These are phyloP conservation scores for Archivesica marissinica DNA, from an alignment of 1,140 invertebrate genomes.

Conservation along the genomic window DNA sequence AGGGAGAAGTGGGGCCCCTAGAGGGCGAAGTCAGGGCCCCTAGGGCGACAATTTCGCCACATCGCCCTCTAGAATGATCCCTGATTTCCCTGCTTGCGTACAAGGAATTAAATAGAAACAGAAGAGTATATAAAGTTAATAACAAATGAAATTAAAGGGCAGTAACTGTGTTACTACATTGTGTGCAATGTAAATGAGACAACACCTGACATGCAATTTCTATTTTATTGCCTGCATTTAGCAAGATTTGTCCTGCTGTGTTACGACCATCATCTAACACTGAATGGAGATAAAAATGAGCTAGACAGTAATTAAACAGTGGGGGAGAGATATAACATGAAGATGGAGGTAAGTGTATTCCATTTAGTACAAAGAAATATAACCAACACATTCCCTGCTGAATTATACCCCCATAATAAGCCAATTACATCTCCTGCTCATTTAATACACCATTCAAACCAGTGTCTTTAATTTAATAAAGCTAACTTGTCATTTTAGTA, in stretches of 20 bases:
- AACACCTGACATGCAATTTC: constrained; percentile 33
- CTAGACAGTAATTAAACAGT: constrained; percentile 43
- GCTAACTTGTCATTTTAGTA: neutral
- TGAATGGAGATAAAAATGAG: constrained; percentile 28
- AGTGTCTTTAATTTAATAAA: no score
- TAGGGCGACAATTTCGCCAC: no score
- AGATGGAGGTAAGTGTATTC: constrained; percentile 9
- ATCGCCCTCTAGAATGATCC: no score
- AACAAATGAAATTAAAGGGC: constrained; percentile 47
- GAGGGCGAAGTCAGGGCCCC: no score
- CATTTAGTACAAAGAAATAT: constrained; percentile 15
- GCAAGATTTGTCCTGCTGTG: constrained; percentile 30
- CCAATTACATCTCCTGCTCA: constrained; percentile 4
- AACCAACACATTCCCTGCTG: neutral
- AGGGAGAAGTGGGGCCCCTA: no score
- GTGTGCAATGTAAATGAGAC: constrained; percentile 7
- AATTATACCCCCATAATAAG: neutral
- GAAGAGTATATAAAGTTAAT: no score
- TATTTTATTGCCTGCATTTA: constrained; percentile 30
- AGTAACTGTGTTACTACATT: constrained; percentile 19
- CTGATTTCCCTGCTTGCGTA: no score
- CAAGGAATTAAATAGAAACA: no score
- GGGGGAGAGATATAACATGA: neutral
- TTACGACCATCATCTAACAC: constrained; percentile 9
- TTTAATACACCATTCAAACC: no score